Percentiles rank a stretch among this genome's conserved stretches.
Evolutionary conservation across 2,888 invertebrate species (phyloP).

Genomic region (Tenthredo notha): DNA sequence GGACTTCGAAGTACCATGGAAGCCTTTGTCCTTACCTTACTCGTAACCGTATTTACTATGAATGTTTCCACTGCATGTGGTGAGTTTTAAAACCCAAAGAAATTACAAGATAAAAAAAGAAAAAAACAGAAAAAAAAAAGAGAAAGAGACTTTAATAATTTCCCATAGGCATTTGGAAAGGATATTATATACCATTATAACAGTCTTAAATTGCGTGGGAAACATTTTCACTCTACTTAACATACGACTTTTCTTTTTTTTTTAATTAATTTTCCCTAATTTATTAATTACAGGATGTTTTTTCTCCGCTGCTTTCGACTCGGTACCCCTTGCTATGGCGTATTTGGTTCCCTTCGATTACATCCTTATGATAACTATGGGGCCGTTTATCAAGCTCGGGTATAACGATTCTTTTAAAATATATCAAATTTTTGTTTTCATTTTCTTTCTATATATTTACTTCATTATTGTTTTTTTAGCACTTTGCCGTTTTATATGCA

Average conservation of each 20-base stretch:
- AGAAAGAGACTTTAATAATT: neutral
- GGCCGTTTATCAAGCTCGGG: conserved; percentile 91
- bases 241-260: no score
- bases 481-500: conserved; percentile 85
- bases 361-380: conserved; percentile 92
- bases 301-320: conserved; percentile 91
- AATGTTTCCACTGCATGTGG: conserved; percentile 94
- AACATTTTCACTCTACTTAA: neutral
- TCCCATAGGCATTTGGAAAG: conserved; percentile 3
- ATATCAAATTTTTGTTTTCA: neutral
- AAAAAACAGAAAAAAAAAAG: neutral
- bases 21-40: conserved; percentile 86
- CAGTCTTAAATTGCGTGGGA: neutral
- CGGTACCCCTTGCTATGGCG: conserved; percentile 89
- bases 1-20: conserved; percentile 86
- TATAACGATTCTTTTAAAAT: conserved; percentile 71
- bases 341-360: conserved; percentile 93
- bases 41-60: conserved; percentile 88
- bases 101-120: neutral
- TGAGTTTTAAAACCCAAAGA: conserved; percentile 73
- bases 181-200: conserved; percentile 20
- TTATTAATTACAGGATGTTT: conserved; percentile 83
- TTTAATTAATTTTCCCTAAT: neutral
- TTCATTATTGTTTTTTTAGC: conserved; percentile 77
- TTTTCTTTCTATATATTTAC: neutral